Base-by-base conservation (phyloP, 2,888 invertebrate genomes). In the Tetragonisca angustula region DNA sequence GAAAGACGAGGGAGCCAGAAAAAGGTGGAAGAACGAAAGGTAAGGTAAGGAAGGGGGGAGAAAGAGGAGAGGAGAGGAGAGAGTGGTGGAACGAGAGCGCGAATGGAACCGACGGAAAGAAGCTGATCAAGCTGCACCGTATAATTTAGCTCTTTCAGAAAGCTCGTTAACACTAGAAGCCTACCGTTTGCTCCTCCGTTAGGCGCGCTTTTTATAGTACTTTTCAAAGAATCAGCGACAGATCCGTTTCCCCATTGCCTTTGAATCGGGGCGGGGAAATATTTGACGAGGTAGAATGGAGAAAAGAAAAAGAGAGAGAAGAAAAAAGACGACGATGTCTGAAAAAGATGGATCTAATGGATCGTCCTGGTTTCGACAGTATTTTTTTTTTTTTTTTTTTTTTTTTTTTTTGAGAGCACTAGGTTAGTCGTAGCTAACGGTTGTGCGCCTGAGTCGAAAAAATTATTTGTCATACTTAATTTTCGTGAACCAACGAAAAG, bases 141-240 rank as follows among this genome's bases (percentile, higher is more conserved):
- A 87, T 87, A 87, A 87, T 87, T 87, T 87, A 87, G 65, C 68
- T 61, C 74, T 76, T 82, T 87, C 87, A 71, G 82, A 72, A 73
- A 80, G 82, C 71, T 79, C 68, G 70, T 82, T 86, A 84, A 84
- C 76, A 32, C 24, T 61, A 21, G 21, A 15, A 50, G 49, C 50
- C 27, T 72, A 11, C 19, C 72, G 27, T 62, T 49, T 32, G 9
- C 21, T 62, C 19, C 17, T 43, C 32, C 32, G 50, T 21, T 73
- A 62, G 72, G n/a, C 32, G 61, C 32, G 24, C 32, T 49, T 62
- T 27, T 50, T 50, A 21, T 50, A 21, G 50, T 32, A 6, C 15
- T 50, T 11, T 27, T 19, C 49, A 43, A 43, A 43, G 43, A n/a
- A 61, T 72, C 59, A 21, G 0, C 2, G 15, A 19, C 36, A 43